phyloP scores from a whole-genome alignment of 2,113 vertebrate species.

The Grus americana region DNA sequence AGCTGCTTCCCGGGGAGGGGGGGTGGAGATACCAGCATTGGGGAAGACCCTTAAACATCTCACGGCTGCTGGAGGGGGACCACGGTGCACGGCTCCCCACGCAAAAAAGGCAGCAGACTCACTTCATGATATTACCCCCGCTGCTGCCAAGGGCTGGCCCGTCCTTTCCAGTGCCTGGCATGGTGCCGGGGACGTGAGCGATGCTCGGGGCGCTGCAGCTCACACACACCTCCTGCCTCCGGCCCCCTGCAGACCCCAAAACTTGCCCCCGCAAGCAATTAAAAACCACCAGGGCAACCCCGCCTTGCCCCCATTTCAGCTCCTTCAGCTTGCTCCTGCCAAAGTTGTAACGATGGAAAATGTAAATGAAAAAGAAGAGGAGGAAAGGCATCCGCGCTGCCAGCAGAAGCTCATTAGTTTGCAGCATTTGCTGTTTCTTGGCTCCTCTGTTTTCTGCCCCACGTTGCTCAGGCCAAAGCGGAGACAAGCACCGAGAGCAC shows the following conservation, averaged over 20 bases:
- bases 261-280: rapidly evolving
- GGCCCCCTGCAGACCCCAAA: neutral
- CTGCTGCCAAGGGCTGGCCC: neutral
- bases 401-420: neutral
- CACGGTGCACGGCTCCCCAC: rapidly evolving
- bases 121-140: rapidly evolving
- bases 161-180: rapidly evolving
- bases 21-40: rapidly evolving
- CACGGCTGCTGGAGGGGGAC: neutral
- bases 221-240: neutral
- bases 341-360: neutral
- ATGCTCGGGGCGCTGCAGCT: rapidly evolving
- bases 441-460: neutral
- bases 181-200: rapidly evolving
- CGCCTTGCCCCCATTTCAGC: neutral
- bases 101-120: neutral
- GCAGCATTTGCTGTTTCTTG: neutral
- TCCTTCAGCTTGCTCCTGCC: neutral
- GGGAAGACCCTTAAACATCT: neutral
- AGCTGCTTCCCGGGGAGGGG: neutral
- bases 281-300: rapidly evolving
- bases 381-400: neutral
- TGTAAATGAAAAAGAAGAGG: neutral
- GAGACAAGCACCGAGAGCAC: neutral
- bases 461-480: neutral